A percentile compares a stretch with the other conserved stretches of the same genome.
Evolutionary conservation across 92 coral and sea anemone genomes (phyloP).

Genomic region (Zoanthus solanderi): DNA sequence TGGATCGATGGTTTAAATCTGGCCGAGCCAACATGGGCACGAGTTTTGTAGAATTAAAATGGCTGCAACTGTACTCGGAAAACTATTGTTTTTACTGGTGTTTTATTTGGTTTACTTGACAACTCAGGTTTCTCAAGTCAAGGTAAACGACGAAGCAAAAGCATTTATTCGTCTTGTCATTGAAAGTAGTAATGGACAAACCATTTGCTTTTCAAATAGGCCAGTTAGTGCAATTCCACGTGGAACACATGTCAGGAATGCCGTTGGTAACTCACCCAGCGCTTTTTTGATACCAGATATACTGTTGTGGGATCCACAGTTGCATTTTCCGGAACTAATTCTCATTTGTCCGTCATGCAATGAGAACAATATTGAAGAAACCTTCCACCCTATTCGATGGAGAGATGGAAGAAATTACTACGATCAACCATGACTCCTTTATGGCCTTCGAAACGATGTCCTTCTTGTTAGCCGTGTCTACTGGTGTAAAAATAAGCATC

Average conservation of each 20-base stretch:
- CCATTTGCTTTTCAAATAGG: constrained; percentile 25
- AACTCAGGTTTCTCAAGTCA: neutral
- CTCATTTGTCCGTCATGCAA: constrained; percentile 41
- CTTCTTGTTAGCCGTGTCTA: constrained; percentile 60
- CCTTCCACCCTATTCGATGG: constrained; percentile 57
- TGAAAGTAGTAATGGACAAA: constrained; percentile 20
- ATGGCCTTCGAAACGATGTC: constrained; percentile 60
- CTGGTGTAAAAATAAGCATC: constrained; percentile 55
- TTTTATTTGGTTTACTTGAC: constrained; percentile 9
- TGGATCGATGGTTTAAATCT: constrained; percentile 2
- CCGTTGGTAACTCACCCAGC: constrained; percentile 18
- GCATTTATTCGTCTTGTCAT: constrained; percentile 42
- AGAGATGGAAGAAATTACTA: constrained; percentile 48
- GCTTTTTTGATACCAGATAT: constrained; percentile 43
- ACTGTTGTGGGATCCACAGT: constrained; percentile 44
- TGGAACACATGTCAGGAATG: constrained; percentile 33
- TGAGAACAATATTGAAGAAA: constrained; percentile 21
- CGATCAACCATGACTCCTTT: constrained; percentile 58
- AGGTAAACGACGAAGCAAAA: constrained; percentile 18
- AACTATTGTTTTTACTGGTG: neutral
- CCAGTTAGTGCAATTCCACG: constrained; percentile 34
- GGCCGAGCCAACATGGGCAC: constrained; percentile 12
- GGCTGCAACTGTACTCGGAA: neutral
- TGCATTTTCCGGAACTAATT: constrained; percentile 28
- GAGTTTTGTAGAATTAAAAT: constrained; percentile 12